Evolutionary conservation across 2,797 vertebrate genomes (phyloP).

Genomic region (Salarias fasciatus): DNA sequence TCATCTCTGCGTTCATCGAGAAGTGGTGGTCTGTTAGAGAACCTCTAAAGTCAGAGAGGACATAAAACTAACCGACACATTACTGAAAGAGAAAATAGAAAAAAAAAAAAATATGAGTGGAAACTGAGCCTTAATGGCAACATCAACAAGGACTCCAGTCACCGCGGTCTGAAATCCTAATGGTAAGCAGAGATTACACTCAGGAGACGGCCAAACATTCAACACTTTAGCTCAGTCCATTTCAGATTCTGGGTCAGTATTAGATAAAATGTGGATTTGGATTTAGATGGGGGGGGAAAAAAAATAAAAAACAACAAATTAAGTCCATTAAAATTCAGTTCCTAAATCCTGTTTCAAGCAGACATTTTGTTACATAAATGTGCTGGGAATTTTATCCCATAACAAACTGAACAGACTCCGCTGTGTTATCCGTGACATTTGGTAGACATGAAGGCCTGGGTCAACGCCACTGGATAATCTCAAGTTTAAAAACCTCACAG

Average conservation of each 20-base stretch:
- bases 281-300: constrained; percentile 5
- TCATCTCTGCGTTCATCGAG: background rate
- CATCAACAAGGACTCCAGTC: no score
- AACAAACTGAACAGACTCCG: background rate
- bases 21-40: no score
- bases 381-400: constrained; percentile 17
- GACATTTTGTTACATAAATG: constrained; percentile 21
- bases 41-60: no score
- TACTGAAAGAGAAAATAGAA: no score
- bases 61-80: no score
- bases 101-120: no score
- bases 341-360: constrained; percentile 32
- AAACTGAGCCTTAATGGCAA: no score
- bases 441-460: background rate
- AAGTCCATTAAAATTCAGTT: constrained; percentile 27
- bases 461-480: background rate
- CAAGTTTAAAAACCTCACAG: background rate
- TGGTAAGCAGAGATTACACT: background rate
- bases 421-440: background rate
- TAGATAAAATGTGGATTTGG: constrained; percentile 32
- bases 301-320: constrained; percentile 13
- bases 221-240: constrained; percentile 1
- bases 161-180: background rate
- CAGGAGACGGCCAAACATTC: constrained; percentile 2
- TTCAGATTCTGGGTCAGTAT: constrained; percentile 24